Evolutionary conservation across 2,888 invertebrate species (phyloP), one percentile per base, ranked within the genome.

Genomic region (Epirrhoe tristata): DNA sequence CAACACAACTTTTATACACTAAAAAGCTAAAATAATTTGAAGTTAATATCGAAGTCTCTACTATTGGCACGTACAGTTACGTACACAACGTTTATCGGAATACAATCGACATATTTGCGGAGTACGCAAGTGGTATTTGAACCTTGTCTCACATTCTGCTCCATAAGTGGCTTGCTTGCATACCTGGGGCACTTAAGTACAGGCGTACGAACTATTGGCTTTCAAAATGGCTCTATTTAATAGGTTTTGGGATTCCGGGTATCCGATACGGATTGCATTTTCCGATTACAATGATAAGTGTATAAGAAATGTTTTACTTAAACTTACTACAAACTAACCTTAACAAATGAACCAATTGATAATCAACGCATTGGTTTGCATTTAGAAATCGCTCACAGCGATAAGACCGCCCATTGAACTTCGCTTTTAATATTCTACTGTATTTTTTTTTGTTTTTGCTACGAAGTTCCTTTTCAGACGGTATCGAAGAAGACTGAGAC

Each of bases 81-180:
- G 55, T 58, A 58, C 59, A 60, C 34, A 46, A 16, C 60, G 46
- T 58, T 66, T 64, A 69, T 66, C 62, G 66, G 55, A 69, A 67
- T 67, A 67, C 69, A 67, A 71, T 66, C 51, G 66, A 62, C 69
- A 55, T 67, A 65, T 61, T 67, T 63, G 69, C 67, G 69, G 66
- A 46, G 63, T 34, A 48, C 51, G 48, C 58, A 50, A 71, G 66
- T 66, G 63, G 58, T 65, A 69, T 71, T 67, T 61, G 52, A 69
- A 65, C 54, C 65, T 65, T 58, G 67, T 63, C 63, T 64, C 63
- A 58, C 66, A 63, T 68, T 61, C 63, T 58, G 62, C 46, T 17
- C 63, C 58, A 32, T 71, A 69, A 70, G 70, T 72, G 69, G 67
- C 63, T 58, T 34, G 56, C 46, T 36, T 58, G 58, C 69, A 63